Evolutionary conservation across 2,888 invertebrate species (phyloP).

Genomic region (Petrophora chlorosata): DNA sequence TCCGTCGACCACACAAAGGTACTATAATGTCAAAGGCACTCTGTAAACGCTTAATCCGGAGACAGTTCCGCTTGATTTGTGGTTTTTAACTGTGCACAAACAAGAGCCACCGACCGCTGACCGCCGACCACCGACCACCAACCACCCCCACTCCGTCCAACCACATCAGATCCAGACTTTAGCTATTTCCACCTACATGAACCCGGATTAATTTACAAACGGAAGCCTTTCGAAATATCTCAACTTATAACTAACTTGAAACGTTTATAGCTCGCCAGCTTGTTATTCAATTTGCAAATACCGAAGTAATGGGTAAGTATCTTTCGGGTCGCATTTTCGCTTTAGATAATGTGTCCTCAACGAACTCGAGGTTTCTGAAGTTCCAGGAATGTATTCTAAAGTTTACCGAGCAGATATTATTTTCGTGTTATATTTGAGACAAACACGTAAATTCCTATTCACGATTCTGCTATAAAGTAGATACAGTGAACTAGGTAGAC

Average conservation of each 20-base stretch:
- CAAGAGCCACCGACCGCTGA: slow-evolving; percentile 37
- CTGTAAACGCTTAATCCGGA: slow-evolving; percentile 48
- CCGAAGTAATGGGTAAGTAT: not conserved
- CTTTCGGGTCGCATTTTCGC: not conserved
- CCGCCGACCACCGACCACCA: slow-evolving; percentile 16
- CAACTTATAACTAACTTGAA: slow-evolving; percentile 16
- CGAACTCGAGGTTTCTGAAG: not conserved
- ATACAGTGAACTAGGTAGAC: no score
- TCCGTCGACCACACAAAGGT: slow-evolving; percentile 16
- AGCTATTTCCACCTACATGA: not conserved
- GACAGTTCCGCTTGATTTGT: slow-evolving; percentile 59
- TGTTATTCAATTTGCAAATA: slow-evolving; percentile 20
- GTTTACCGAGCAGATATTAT: not conserved
- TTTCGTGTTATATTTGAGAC: not conserved
- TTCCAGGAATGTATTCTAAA: not conserved
- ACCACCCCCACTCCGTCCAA: not conserved
- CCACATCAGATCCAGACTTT: not conserved
- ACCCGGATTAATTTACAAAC: slow-evolving; percentile 1
- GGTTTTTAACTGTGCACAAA: slow-evolving; percentile 54
- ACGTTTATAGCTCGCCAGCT: slow-evolving; percentile 13
- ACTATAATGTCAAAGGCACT: slow-evolving; percentile 44
- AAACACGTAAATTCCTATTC: not conserved
- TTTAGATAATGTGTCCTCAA: not conserved
- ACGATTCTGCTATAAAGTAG: no score
- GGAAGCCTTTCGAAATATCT: slow-evolving; percentile 10